Conservation (phyloP, 92 coral and sea anemone species). For the Porites divaricata region DNA sequence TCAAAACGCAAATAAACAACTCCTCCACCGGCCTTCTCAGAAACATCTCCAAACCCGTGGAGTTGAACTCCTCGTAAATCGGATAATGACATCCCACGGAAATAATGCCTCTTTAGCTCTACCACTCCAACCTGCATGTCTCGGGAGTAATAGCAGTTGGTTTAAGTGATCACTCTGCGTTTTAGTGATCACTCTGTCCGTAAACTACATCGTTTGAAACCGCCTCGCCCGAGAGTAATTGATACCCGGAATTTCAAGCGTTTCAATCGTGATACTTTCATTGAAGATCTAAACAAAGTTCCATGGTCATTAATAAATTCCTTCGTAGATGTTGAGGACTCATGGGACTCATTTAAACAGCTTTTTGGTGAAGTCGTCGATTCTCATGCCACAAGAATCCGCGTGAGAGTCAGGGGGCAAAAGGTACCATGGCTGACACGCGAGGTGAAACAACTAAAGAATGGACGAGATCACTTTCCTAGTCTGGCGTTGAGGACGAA, state of each 20-base stretch:
- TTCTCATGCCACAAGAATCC: constrained; percentile 41
- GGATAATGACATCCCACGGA: neutral
- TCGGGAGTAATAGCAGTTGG: too few species aligned
- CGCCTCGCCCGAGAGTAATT: too few species aligned
- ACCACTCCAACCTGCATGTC: constrained; percentile 37
- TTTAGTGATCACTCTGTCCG: too few species aligned
- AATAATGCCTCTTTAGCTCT: constrained; percentile 27
- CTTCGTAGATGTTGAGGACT: too few species aligned
- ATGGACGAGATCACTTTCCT: constrained; percentile 19
- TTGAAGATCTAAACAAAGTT: too few species aligned
- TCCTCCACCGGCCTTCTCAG: constrained; percentile 41
- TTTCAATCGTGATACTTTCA: too few species aligned
- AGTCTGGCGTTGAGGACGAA: constrained; percentile 30
- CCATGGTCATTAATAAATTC: too few species aligned
- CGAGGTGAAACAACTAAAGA: constrained; percentile 45
- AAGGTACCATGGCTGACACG: constrained; percentile 47
- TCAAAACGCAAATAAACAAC: constrained; percentile 34
- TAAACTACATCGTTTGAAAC: too few species aligned
- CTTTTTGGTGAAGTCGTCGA: constrained; percentile 5
- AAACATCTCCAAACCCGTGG: constrained; percentile 40
- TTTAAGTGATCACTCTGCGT: too few species aligned
- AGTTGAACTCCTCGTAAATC: constrained; percentile 34
- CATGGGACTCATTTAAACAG: too few species aligned
- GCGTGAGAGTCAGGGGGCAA: constrained; percentile 39
- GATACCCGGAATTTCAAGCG: too few species aligned